A percentile compares a stretch with the other conserved stretches of the same genome.
Conservation (phyloP, 2,113 vertebrate species). For the Lota lota region DNA sequence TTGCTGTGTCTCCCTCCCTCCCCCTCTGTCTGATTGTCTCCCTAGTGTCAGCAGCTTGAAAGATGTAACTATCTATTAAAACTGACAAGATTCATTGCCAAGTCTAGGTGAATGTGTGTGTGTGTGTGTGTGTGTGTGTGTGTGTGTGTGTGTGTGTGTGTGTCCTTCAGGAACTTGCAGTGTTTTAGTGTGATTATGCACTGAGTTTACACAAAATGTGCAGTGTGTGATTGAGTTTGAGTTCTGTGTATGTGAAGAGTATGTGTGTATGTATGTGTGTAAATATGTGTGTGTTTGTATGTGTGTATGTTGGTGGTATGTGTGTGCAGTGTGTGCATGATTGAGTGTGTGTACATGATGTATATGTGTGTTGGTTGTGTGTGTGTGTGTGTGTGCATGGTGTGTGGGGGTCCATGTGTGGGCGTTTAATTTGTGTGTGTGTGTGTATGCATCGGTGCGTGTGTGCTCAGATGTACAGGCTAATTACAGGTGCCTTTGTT, state of each 20-base stretch:
- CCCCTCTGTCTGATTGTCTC: background rate
- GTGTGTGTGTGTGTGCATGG: constrained; percentile 3
- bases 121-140: constrained; percentile 8
- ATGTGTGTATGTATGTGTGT: constrained; percentile 4
- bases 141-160: background rate
- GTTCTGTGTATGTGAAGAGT: background rate
- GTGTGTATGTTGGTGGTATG: background rate
- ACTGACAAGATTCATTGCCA: constrained; percentile 66
- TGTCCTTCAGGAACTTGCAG: too few species aligned
- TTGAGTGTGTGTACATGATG: background rate
- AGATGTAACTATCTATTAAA: constrained; percentile 68
- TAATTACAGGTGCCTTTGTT: background rate
- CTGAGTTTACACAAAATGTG: too few species aligned
- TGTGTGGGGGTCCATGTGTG: background rate
- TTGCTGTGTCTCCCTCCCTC: background rate
- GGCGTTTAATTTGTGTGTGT: background rate
- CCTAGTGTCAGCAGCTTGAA: constrained; percentile 47
- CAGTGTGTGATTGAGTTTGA: background rate
- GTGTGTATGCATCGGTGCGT: constrained; percentile 2
- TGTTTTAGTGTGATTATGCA: too few species aligned
- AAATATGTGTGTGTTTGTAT: background rate
- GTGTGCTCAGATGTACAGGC: background rate
- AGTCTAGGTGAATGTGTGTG: constrained; percentile 37
- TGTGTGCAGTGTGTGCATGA: background rate
- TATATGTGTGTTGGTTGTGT: background rate